phyloP scores from a whole-genome alignment of 1,140 invertebrate species.

The Anoplolepis gracilipes region DNA sequence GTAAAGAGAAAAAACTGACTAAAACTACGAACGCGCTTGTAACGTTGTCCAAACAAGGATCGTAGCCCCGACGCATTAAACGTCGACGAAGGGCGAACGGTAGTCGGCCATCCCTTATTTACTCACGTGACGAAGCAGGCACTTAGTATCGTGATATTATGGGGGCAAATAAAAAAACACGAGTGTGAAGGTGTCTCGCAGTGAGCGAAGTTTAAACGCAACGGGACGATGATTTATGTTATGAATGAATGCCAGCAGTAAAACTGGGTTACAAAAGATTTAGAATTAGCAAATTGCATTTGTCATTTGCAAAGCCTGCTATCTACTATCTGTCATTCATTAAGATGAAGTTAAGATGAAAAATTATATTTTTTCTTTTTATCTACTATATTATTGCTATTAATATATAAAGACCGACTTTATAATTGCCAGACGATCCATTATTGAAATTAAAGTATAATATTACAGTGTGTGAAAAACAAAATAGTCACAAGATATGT shows the following conservation, averaged over 20 bases:
- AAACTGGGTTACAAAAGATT: neutral
- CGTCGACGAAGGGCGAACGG: conserved; percentile 39
- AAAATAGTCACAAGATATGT: neutral
- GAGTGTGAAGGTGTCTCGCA: conserved; percentile 1
- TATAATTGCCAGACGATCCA: no score
- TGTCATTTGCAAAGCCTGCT: neutral
- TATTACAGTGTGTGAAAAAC: neutral
- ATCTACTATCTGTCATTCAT: neutral
- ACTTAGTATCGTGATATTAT: conserved; percentile 78
- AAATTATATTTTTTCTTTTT: no score
- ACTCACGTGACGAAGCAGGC: conserved; percentile 69
- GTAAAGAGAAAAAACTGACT: conserved; percentile 63
- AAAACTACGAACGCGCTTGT: conserved; percentile 55
- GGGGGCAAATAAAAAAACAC: conserved; percentile 71
- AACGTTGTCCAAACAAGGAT: conserved; percentile 74
- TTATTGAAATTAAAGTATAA: neutral
- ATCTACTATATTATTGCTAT: no score
- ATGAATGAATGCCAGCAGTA: conserved; percentile 6
- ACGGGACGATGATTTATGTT: conserved; percentile 14
- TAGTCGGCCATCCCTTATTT: conserved; percentile 69
- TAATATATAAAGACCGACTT: neutral
- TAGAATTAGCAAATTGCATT: neutral
- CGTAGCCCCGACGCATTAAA: conserved; percentile 67
- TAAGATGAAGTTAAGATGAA: no score
- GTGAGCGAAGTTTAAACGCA: conserved; percentile 60